Conservation (phyloP, 2,888 invertebrate species). For the Gnatocerus cornutus region DNA sequence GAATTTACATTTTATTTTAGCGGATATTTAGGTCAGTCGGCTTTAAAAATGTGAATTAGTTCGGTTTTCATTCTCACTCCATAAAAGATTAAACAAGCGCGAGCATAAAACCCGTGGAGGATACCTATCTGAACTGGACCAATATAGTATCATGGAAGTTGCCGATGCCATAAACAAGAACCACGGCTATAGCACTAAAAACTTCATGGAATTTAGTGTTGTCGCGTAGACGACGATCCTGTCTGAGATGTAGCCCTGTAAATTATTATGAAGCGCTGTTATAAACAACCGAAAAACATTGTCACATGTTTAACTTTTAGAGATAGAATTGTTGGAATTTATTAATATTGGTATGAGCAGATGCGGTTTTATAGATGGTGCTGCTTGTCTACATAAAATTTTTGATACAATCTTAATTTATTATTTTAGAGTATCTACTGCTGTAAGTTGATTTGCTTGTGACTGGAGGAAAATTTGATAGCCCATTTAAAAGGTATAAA, state of each 20-base stretch:
- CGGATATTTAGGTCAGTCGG: slow-evolving; percentile 35
- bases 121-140: slow-evolving; percentile 52
- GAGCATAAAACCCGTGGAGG: slow-evolving; percentile 35
- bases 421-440: slow-evolving; percentile 45
- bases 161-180: slow-evolving; percentile 62
- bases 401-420: slow-evolving; percentile 51
- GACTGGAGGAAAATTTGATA: slow-evolving; percentile 29
- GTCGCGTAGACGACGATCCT: slow-evolving; percentile 64
- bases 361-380: slow-evolving; percentile 54
- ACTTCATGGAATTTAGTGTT: slow-evolving; percentile 62
- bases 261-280: slow-evolving; percentile 63
- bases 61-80: slow-evolving; percentile 6
- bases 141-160: slow-evolving; percentile 62
- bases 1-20: slow-evolving; percentile 48
- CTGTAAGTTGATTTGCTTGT: slow-evolving; percentile 37
- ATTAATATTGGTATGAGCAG: slow-evolving; percentile 60
- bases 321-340: slow-evolving; percentile 63
- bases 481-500: slow-evolving; percentile 11
- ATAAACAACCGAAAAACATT: slow-evolving; percentile 64
- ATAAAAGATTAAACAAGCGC: slow-evolving; percentile 39
- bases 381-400: slow-evolving; percentile 46
- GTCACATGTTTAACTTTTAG: slow-evolving; percentile 60
- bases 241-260: slow-evolving; percentile 61
- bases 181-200: slow-evolving; percentile 50
- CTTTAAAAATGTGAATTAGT: slow-evolving; percentile 30